Conservation (phyloP, 1,140 invertebrate species). For the Lucilia cuprina region DNA sequence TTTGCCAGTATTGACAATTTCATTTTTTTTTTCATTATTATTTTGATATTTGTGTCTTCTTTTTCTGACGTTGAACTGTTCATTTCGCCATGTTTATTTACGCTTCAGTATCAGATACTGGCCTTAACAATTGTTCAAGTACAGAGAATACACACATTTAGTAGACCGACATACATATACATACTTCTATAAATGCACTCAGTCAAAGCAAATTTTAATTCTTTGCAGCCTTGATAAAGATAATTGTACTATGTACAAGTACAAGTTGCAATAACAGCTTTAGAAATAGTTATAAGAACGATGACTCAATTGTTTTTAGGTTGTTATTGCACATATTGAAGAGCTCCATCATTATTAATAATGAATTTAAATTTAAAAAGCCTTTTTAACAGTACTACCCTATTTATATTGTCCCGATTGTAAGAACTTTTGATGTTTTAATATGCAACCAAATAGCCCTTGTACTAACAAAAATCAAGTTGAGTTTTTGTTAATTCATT, state of each 20-base stretch:
- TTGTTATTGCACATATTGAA: too few relatives aligned
- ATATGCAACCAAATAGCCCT: conserved; percentile 20
- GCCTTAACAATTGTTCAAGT: background rate
- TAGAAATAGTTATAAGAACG: background rate
- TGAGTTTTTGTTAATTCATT: background rate
- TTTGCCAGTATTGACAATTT: background rate
- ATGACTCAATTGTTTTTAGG: background rate
- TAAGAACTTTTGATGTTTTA: background rate
- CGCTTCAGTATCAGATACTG: background rate
- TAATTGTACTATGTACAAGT: background rate
- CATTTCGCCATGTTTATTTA: background rate
- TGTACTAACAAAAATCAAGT: background rate
- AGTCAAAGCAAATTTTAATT: background rate
- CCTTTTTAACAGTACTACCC: too few relatives aligned
- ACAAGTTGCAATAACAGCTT: too few relatives aligned
- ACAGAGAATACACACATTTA: background rate
- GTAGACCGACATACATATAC: background rate
- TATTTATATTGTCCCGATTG: background rate
- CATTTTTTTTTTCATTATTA: background rate
- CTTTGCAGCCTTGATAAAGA: conserved; percentile 23
- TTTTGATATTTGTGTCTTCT: background rate
- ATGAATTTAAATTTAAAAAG: too few relatives aligned
- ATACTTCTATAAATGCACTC: background rate
- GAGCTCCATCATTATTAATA: too few relatives aligned
- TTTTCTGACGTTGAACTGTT: conserved; percentile 2